These are phyloP conservation scores for Sitta europaea DNA, from an alignment of 2,113 vertebrate species.

Conservation along the genomic window DNA sequence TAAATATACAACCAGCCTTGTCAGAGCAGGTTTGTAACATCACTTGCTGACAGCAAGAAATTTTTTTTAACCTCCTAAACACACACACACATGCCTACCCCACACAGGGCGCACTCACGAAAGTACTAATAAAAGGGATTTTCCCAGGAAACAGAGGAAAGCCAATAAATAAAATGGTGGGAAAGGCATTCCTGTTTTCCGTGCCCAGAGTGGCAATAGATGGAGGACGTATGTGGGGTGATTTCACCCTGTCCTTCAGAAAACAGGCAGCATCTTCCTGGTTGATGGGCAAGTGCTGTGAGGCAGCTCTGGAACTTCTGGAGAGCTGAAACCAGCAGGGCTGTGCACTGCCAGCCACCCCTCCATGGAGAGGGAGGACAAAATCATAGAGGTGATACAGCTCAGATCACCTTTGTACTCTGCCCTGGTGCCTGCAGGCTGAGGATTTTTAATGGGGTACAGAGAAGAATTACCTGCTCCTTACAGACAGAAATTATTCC, in stretches of 20 bases:
- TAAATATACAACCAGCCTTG: slow-evolving; percentile 80
- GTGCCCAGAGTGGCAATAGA: not conserved
- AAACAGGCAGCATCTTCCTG: not conserved
- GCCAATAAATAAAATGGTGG: not conserved
- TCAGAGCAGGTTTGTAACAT: slow-evolving; percentile 75
- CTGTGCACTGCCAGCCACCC: not conserved
- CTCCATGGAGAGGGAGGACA: not conserved
- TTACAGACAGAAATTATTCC: not conserved
- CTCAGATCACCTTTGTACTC: not conserved
- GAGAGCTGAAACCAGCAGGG: not conserved
- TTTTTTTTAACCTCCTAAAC: slow-evolving; percentile 62
- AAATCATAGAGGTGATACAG: not conserved
- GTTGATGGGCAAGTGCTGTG: not conserved
- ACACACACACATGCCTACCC: not conserved
- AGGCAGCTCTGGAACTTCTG: not conserved
- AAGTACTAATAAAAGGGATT: not conserved
- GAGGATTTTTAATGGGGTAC: not conserved
- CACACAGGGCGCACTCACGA: not conserved
- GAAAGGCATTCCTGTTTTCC: not conserved
- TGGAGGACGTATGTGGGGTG: not conserved
- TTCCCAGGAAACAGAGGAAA: not conserved
- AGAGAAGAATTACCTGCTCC: not conserved
- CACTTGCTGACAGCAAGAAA: slow-evolving; percentile 67
- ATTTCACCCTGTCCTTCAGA: not conserved
- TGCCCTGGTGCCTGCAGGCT: not conserved